Base-by-base conservation (phyloP, 2,888 invertebrate species). In the Trisateles emortualis region DNA sequence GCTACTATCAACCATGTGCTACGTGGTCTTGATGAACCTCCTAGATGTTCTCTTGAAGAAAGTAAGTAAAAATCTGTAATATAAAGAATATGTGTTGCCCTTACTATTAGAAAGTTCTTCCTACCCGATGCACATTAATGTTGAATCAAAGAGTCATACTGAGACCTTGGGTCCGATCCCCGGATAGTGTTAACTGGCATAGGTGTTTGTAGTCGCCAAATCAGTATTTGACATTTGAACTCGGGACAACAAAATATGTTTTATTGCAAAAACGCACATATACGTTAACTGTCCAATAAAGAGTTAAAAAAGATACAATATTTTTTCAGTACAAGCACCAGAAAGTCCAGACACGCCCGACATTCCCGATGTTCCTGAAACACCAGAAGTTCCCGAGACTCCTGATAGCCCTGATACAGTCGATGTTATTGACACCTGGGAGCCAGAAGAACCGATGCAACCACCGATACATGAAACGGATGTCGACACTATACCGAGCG, bases 1-100 rank as follows among this genome's bases (percentile, higher is more conserved):
- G 94, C 94, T 56, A 96, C 96, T 0, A 96, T 98, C 72, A 97
- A 98, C 79, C 91, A 96, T 65, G 96, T 97, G 0, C 88, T 98
- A 3, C 92, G 97, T 55, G 94, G 95, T 51, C 95, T 95, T 0
- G 93, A 94, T 42, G 93, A 94, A 0, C 95, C 96, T 49, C 96
- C 96, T 0, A 68, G 78, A 14, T 88, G 92, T 49, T 65, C 70
- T 2, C 84, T 92, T 16, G 79, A 88, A 78, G 91, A 91, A 59
- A 80, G 92, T 92, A 69, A 83, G 88, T 35, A 8, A 0, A 24
- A 3, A n/a, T 19, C 10, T 36, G 61, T 48, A 36, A 57, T 66
- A 22, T 5, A 22, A 3, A 3, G 5, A 26, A 26, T 8, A 26
- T 8, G 26, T n/a, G 6, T 26, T 1, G 3, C 9, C 1, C 8